Conservation (phyloP, 2,888 invertebrate species). For the Apamea sordens region DNA sequence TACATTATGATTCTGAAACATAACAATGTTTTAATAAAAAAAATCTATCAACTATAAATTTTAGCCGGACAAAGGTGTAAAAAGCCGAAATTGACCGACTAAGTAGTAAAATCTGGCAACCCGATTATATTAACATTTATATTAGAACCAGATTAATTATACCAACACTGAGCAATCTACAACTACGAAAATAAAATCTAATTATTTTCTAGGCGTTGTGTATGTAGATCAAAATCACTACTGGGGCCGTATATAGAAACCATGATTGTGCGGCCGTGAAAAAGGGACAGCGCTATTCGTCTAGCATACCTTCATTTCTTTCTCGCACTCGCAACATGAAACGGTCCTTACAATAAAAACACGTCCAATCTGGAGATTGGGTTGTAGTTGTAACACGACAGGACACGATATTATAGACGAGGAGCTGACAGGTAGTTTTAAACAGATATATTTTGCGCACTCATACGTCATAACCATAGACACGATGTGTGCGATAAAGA, state of each 20-base stretch:
- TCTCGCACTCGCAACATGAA: neutral
- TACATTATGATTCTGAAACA: slow-evolving; percentile 9
- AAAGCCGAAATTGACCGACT: slow-evolving; percentile 47
- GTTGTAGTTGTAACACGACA: slow-evolving; percentile 19
- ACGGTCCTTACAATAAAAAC: slow-evolving; percentile 20
- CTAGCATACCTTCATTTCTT: neutral
- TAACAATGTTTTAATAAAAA: neutral
- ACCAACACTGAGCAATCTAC: slow-evolving; percentile 45
- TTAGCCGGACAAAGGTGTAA: slow-evolving; percentile 39
- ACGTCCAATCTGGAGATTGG: slow-evolving; percentile 23
- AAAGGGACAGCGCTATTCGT: neutral
- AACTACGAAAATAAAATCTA: slow-evolving; percentile 29
- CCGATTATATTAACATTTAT: slow-evolving; percentile 21
- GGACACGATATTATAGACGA: neutral
- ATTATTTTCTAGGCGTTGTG: slow-evolving; percentile 27
- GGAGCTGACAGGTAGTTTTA: neutral
- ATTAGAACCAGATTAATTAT: slow-evolving; percentile 38
- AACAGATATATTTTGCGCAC: neutral
- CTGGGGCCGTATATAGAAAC: neutral
- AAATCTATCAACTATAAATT: neutral
- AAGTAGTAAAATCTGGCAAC: slow-evolving; percentile 50
- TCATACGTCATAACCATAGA: neutral
- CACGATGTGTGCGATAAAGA: neutral
- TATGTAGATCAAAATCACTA: slow-evolving; percentile 12
- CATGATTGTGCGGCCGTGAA: neutral